phyloP scores from a whole-genome alignment of 1,140 invertebrate species.

The Conus betulinus region DNA sequence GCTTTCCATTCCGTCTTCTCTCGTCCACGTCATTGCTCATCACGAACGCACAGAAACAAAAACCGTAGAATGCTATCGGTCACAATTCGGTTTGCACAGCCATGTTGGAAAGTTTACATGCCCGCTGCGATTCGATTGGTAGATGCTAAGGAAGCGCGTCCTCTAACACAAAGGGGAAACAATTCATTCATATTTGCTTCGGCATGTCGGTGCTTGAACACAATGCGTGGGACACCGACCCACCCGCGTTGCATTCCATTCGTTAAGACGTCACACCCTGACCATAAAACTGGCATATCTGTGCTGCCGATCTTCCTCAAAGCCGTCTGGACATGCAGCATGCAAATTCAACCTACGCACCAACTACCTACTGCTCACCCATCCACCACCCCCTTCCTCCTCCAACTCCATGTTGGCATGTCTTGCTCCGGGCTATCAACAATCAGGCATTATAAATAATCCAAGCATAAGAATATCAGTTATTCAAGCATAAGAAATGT shows the following conservation, averaged over 20 bases:
- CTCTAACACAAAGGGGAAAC: constrained; percentile 12
- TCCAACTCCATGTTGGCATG: too few species aligned
- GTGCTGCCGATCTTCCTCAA: too few species aligned
- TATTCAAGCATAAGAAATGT: too few species aligned
- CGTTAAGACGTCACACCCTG: too few species aligned
- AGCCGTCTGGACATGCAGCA: too few species aligned
- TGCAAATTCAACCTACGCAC: too few species aligned
- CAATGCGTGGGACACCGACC: constrained; percentile 29
- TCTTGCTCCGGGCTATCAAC: neutral
- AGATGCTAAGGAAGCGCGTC: constrained; percentile 30
- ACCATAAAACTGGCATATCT: too few species aligned
- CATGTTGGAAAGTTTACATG: constrained; percentile 61
- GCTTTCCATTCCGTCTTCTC: constrained; percentile 43
- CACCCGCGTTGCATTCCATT: neutral
- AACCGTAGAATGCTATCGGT: neutral
- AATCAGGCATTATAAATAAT: neutral
- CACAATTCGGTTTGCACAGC: constrained; percentile 47
- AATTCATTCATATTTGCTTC: neutral
- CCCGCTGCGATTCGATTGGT: constrained; percentile 60
- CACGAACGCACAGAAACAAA: neutral
- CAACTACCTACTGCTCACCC: too few species aligned
- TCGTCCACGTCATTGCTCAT: constrained; percentile 53
- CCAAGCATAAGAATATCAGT: too few species aligned
- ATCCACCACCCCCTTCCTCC: too few species aligned
- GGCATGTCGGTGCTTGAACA: constrained; percentile 23